Evolutionary conservation across 2,888 invertebrate species (phyloP).

Genomic region (Scaptomyza cyrtandrae): DNA sequence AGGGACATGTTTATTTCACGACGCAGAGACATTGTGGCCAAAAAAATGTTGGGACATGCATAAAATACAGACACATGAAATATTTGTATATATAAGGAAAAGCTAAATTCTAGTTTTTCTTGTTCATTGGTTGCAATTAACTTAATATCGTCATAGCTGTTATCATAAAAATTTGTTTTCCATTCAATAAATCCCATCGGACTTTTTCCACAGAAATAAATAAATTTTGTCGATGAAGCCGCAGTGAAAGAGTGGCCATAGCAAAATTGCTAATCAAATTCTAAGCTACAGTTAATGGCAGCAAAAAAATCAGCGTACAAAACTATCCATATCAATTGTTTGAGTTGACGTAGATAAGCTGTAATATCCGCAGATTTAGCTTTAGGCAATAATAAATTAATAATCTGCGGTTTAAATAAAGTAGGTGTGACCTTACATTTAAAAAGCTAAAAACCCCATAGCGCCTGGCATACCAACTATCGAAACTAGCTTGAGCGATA

Average conservation of each 20-base stretch:
- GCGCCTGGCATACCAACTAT: background rate
- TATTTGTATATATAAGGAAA: slow-evolving; percentile 6
- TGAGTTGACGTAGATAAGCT: background rate
- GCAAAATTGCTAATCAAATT: too few species aligned
- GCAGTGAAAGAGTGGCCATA: too few species aligned
- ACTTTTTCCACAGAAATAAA: background rate
- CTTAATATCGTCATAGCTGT: background rate
- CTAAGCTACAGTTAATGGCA: too few species aligned
- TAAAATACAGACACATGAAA: slow-evolving; percentile 22
- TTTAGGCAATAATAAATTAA: background rate
- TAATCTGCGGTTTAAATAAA: background rate
- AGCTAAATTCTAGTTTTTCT: background rate
- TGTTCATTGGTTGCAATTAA: background rate
- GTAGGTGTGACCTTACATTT: slow-evolving; percentile 13
- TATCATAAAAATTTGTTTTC: slow-evolving; percentile 5
- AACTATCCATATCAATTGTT: background rate
- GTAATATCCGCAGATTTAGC: background rate
- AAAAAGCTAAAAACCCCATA: background rate
- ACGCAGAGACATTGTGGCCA: slow-evolving; percentile 23
- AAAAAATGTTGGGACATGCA: slow-evolving; percentile 14
- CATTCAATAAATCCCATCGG: background rate
- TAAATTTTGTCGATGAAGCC: background rate
- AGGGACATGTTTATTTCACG: slow-evolving; percentile 55
- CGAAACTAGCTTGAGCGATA: slow-evolving; percentile 1
- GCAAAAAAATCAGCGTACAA: background rate